A percentile compares a stretch with the other conserved stretches of the same genome.
Evolutionary conservation across 2,888 invertebrate genomes (phyloP).

Genomic region (Agrypnus murinus): DNA sequence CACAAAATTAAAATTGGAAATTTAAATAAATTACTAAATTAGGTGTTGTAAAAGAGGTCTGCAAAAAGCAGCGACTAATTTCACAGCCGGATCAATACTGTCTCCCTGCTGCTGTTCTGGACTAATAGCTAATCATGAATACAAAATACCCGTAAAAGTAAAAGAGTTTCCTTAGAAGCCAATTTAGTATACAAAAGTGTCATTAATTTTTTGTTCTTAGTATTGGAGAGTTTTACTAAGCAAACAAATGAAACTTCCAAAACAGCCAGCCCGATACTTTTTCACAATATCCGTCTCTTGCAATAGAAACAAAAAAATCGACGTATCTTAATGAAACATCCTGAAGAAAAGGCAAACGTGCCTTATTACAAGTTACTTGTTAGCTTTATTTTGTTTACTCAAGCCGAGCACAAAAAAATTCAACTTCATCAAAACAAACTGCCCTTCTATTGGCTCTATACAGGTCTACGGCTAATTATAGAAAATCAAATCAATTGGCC

Average conservation of each 20-base stretch:
- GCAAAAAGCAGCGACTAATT: too few relatives aligned
- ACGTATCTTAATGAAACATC: neutral
- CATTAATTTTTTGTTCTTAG: neutral
- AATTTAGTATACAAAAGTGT: conserved; percentile 9
- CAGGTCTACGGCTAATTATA: too few relatives aligned
- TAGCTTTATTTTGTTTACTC: too few relatives aligned
- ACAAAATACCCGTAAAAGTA: neutral
- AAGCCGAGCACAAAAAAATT: too few relatives aligned
- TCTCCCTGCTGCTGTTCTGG: neutral
- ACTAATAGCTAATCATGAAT: conserved; percentile 16
- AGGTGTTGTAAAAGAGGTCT: too few relatives aligned
- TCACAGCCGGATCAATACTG: neutral
- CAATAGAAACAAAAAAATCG: neutral
- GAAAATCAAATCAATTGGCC: too few relatives aligned
- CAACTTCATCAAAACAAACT: too few relatives aligned
- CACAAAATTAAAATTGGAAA: too few relatives aligned
- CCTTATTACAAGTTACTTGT: too few relatives aligned
- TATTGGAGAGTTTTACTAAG: neutral
- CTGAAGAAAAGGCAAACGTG: neutral
- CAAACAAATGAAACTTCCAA: neutral
- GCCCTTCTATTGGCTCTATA: too few relatives aligned
- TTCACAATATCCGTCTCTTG: neutral
- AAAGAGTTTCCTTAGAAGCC: neutral
- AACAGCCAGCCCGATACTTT: neutral
- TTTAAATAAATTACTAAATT: too few relatives aligned